Evolutionary conservation across 2,888 invertebrate genomes (phyloP).

Genomic region (Drosophila tripunctata): DNA sequence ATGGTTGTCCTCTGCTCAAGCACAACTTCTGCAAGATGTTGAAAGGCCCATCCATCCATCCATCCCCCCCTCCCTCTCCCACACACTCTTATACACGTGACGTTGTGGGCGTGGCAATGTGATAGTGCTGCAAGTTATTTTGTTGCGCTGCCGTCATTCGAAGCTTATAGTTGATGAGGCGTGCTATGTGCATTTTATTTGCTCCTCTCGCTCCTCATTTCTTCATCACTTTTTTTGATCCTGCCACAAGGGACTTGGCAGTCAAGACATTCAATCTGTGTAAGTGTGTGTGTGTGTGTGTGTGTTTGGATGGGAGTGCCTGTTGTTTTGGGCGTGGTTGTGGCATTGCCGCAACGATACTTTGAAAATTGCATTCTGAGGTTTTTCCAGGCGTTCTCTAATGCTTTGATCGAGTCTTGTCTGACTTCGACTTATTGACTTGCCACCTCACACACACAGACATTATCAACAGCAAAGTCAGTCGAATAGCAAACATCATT

Average conservation of each 20-base stretch:
- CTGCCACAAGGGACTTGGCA: conserved; percentile 8
- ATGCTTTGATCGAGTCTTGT: conserved; percentile 34
- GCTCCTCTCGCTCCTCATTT: conserved; percentile 2
- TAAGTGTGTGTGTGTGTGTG: not conserved
- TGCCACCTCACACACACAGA: not conserved
- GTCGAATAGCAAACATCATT: conserved; percentile 30
- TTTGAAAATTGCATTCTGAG: conserved; percentile 71
- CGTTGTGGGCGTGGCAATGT: conserved; percentile 26
- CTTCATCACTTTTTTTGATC: not conserved
- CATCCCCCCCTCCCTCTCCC: not conserved
- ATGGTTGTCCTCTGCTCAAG: conserved; percentile 39
- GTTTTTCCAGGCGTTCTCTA: conserved; percentile 37
- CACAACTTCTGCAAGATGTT: conserved; percentile 36
- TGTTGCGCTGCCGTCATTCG: conserved; percentile 67
- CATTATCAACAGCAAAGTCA: conserved; percentile 15
- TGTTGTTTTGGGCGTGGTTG: conserved; percentile 22
- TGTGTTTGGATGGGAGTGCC: not conserved
- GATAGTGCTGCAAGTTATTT: conserved; percentile 54
- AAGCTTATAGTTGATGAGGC: conserved; percentile 74
- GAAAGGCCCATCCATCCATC: conserved; percentile 39
- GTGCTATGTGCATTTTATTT: conserved; percentile 76
- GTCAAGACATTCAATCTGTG: conserved; percentile 27
- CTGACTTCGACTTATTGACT: conserved; percentile 28
- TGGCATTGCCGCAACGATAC: conserved; percentile 48
- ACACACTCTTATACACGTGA: conserved; percentile 4